Base-by-base conservation (phyloP, 2,888 invertebrate genomes). In the Mimas tiliae region DNA sequence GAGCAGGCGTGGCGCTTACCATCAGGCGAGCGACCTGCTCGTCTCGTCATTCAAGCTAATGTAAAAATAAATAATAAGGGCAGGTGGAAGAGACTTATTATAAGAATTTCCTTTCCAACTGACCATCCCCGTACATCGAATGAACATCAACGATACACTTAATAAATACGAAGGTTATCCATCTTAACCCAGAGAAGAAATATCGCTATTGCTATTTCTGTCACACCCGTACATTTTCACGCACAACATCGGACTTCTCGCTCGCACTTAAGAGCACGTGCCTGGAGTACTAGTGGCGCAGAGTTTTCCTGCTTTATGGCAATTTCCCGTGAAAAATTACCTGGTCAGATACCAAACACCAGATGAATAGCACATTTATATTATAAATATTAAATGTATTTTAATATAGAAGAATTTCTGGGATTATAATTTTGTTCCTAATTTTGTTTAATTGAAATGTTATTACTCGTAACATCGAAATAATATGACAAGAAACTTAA, bases 291-390 rank as follows among this genome's bases (percentile, higher is more conserved):
- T 83, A 88, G 86, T 81, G 68, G 72, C 71, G 62, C 68, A 80
- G 85, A 83, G 83, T 87, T 83, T 83, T 83, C 86, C 79, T 81
- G 79, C 78, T 86, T 86, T 87, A 89, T 86, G 82, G 85, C 81
- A 83, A 82, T 87, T 86, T 83, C 72, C 82, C 81, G 82, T 90
- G 90, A 90, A 90, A 90, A 90, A 89, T 88, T 84, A 89, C 89
- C 89, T 88, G 86, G 72, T 74, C 71, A 75, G 79, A 79, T 81
- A 77, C 74, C 71, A 70, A 73, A 74, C 77, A 76, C 1, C 74
- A 85, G 86, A 89, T 86, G 84, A 88, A 84, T 79, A 85, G 80
- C 72, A 71, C 65, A 69, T 42, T 33, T 68, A 6, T 51, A 38
- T 58, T 58, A 45, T 14, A 14, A 14, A 38, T 7, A 27, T 6